Base-by-base conservation (phyloP, 2,888 invertebrate species). In the Rutpela maculata region DNA sequence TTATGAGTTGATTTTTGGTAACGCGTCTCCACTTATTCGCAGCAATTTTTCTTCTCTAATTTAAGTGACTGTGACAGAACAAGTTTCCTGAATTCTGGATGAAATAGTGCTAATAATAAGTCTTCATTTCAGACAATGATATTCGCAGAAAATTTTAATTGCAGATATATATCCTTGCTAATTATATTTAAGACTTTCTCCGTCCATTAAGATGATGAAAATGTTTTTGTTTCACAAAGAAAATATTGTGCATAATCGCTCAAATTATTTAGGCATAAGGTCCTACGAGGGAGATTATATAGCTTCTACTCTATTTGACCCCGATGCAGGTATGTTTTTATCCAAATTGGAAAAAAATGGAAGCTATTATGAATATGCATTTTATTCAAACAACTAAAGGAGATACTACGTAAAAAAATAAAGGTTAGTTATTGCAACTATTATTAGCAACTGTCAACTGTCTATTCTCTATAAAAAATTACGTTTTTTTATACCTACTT, bases 101-200 rank as follows among this genome's bases (percentile, higher is more conserved):
- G 26, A 43, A 35, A 65, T 43, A 65, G 35, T 38, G 18, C 38
- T 18, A 18, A 31, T 43, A 65, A 65, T 65, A 43, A 65, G 43
- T 65, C 65, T 35, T 38, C 50, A 67, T 67, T 55, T 65, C 55
- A 18, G 55, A 19, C 55, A 18, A n/a, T 31, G 43, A 12, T 43
- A 43, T 43, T 65, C 38, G 12, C 18, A 43, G 31, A 43, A 65
- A 43, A 55, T 67, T 67, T 55, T 67, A 67, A 67, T 67, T 67
- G 67, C 12, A 26, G 26, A 22, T 22, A 26, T 67, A 17, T 67
- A 66, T 22, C 55, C n/a, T 67, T 15, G 15, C 67, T 55, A 67
- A 67, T 67, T 67, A 67, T 67, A 55, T 55, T 67, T 67, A 67
- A 56, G 22, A 55, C 22, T 63, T 26, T 55, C 38, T 19, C 18